These are phyloP conservation scores for Eucera pruinosa DNA, from an alignment of 2,888 invertebrate species.

Conservation along the genomic window DNA sequence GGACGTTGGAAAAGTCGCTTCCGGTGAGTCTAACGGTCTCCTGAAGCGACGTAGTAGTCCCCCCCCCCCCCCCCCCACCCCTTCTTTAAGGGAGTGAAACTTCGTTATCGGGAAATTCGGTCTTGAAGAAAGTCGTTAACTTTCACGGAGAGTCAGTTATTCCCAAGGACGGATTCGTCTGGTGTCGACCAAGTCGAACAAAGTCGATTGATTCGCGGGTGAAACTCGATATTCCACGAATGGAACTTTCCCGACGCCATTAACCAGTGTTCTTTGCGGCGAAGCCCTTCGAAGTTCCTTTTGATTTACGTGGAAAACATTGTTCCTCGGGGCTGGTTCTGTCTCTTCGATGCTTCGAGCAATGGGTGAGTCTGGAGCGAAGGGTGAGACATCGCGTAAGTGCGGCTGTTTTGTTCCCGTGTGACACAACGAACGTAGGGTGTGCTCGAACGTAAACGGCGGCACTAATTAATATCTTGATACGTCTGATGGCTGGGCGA, in stretches of 20 bases:
- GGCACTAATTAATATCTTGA: conserved; percentile 32
- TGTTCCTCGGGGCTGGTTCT: conserved; percentile 17
- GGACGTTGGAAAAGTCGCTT: conserved; percentile 31
- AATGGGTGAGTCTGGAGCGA: not conserved
- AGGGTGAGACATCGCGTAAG: not conserved
- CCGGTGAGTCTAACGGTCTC: conserved; percentile 26
- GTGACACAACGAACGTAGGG: not conserved
- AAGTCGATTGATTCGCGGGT: conserved; percentile 69
- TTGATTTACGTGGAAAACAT: conserved; percentile 55
- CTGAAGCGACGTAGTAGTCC: not conserved
- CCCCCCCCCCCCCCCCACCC: no score
- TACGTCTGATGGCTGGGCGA: not conserved
- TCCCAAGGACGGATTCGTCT: conserved; percentile 62
- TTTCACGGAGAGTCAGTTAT: conserved; percentile 64
- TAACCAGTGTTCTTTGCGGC: conserved; percentile 57
- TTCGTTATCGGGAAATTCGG: conserved; percentile 76
- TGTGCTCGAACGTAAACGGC: not conserved
- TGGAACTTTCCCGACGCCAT: conserved; percentile 63
- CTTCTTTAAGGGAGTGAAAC: conserved; percentile 61
- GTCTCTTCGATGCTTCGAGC: conserved; percentile 1
- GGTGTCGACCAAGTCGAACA: conserved; percentile 65
- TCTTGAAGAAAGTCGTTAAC: conserved; percentile 74
- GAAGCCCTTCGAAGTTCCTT: conserved; percentile 38
- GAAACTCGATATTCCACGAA: conserved; percentile 66
- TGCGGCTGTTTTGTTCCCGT: not conserved